Evolutionary conservation across 2,888 invertebrate species (phyloP), one percentile per base, ranked within the genome.

Genomic region (Ceramica pisi): DNA sequence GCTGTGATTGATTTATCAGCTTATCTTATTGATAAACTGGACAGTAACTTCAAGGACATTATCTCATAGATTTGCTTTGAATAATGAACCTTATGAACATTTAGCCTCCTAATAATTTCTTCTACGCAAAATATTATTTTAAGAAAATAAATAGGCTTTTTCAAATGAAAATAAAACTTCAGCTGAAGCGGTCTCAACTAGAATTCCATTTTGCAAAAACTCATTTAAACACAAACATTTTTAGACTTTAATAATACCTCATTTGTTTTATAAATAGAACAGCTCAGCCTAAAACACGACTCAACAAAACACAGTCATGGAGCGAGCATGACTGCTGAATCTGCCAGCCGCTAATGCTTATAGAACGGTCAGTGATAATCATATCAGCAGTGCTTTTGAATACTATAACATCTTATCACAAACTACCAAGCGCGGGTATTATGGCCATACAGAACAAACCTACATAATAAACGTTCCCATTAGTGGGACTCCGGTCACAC

Each of bases 321-420:
- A 64, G 46, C 73, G 56, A 73, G 23, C 73, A 48, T 67, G 59
- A 74, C 44, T 59, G 21, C 9, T 59, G 16, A 59, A 67, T 46
- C 56, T n/a, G 67, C 50, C 35, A 57, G 48, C 19, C 57, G 46
- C 31, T 59, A 67, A 67, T 73, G 56, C 38, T 31, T 64, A 26
- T 19, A 71, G 16, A 71, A 55, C 10, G 21, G 23, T 51, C 41
- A 35, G 44, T 65, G 44, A 35, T 66, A 66, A 75, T 75, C 46
- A 48, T 59, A 46, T 55, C 67, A 55, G 35, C 5, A 16, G 6
- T 50, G 46, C 51, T 46, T 41, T 59, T 66, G 21, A 12, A 12
- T 38, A 35, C 65, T 19, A 57, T 73, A 73, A 21, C 21, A 14
- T 46, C 51, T 74, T 74, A 74, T 73, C 72, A 73, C 21, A 12